These are phyloP conservation scores for Drosophila koepferae DNA, from an alignment of 2,888 invertebrate species.

Conservation along the genomic window DNA sequence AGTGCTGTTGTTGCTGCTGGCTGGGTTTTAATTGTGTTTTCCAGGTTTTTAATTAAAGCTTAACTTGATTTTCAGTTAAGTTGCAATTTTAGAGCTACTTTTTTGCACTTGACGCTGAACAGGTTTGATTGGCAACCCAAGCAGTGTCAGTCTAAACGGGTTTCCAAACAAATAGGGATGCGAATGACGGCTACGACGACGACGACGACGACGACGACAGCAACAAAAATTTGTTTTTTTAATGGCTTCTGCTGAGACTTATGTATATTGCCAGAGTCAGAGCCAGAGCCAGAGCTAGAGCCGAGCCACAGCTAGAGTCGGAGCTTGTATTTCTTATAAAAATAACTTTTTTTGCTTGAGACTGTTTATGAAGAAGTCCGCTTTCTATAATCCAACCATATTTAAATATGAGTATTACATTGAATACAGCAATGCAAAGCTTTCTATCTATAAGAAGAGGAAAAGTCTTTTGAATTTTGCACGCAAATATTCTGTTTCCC, in stretches of 20 bases:
- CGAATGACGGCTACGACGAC: conserved; percentile 39
- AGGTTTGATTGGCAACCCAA: conserved; percentile 72
- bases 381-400: not conserved
- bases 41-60: conserved; percentile 80
- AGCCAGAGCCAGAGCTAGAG: conserved; percentile 2
- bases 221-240: conserved; percentile 12
- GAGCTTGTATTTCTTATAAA: conserved; percentile 9
- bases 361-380: not conserved
- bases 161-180: conserved; percentile 71
- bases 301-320: conserved; percentile 1
- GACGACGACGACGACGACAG: conserved; percentile 28
- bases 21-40: conserved; percentile 71
- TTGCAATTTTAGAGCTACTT: conserved; percentile 72
- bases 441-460: not conserved
- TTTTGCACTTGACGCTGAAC: conserved; percentile 74
- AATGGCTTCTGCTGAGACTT: conserved; percentile 22
- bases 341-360: conserved; percentile 2
- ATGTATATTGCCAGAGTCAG: conserved; percentile 14
- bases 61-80: conserved; percentile 78
- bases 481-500: not conserved
- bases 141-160: conserved; percentile 61
- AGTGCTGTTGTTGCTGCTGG: conserved; percentile 46
- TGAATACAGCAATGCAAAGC: not conserved
- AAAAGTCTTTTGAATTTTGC: not conserved
- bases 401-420: not conserved